Evolutionary conservation across 2,113 vertebrate genomes (phyloP).

Genomic region (Tragulus kanchil): DNA sequence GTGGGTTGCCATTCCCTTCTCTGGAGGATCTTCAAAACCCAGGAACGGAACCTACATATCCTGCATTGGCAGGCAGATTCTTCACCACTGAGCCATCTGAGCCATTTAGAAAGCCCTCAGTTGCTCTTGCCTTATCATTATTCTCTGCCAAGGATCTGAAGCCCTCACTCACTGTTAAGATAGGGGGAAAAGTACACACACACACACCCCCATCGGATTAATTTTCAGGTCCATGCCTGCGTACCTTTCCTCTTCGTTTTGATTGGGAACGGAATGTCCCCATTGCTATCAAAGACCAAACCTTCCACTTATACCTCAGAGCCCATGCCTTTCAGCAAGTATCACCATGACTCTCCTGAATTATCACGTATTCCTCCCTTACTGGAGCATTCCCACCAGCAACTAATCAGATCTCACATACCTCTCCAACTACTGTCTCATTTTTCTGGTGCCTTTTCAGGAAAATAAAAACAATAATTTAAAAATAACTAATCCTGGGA

Average conservation of each 20-base stretch:
- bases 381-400: neutral
- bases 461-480: constrained; percentile 15
- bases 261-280: neutral
- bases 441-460: constrained; percentile 4
- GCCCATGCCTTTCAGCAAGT: neutral
- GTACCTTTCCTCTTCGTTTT: neutral
- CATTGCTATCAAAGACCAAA: neutral
- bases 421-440: neutral
- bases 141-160: neutral
- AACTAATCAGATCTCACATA: neutral
- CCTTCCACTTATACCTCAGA: neutral
- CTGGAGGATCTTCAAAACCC: neutral
- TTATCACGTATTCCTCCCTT: neutral
- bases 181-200: neutral
- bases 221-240: neutral
- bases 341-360: neutral
- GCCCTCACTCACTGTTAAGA: neutral
- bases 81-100: neutral
- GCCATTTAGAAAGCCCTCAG: neutral
- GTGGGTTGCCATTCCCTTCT: neutral
- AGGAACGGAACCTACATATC: neutral
- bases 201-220: neutral
- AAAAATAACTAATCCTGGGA: neutral
- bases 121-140: neutral
- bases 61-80: neutral